These are phyloP conservation scores for Cepphus grylle DNA, from an alignment of 2,113 vertebrate species.

Conservation along the genomic window DNA sequence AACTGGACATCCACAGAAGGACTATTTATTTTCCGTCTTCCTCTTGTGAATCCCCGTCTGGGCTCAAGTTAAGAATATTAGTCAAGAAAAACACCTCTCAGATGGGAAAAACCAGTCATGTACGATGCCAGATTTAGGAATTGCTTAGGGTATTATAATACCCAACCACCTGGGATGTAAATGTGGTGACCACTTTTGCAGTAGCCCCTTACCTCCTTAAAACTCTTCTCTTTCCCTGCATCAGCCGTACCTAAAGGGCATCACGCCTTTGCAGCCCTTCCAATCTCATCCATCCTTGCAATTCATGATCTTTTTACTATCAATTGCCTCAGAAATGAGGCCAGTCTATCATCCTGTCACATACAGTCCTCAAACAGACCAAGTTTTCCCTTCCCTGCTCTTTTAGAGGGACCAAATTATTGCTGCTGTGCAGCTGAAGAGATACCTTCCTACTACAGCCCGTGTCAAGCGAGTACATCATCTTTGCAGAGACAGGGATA, in stretches of 20 bases:
- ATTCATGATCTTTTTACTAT: not conserved
- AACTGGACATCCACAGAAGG: not conserved
- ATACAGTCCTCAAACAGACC: not conserved
- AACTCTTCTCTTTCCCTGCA: not conserved
- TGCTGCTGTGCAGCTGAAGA: not conserved
- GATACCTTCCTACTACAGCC: not conserved
- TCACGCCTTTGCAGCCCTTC: not conserved
- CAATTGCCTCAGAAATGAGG: not conserved
- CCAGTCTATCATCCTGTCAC: not conserved
- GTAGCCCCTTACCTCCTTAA: not conserved
- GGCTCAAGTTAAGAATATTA: too few species aligned
- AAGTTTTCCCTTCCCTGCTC: not conserved
- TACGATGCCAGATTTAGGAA: not conserved
- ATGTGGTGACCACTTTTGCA: fast-evolving
- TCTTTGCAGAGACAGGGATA: not conserved
- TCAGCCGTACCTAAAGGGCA: not conserved
- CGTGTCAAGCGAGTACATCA: fast-evolving
- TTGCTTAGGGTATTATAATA: not conserved
- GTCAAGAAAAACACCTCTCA: not conserved
- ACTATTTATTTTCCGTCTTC: not conserved
- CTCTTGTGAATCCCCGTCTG: not conserved
- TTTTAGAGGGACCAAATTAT: not conserved
- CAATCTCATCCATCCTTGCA: not conserved
- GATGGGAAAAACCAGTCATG: not conserved
- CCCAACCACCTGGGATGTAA: not conserved